These are phyloP conservation scores for Elaphurus davidianus DNA, from an alignment of 2,113 vertebrate genomes.

Conservation along the genomic window DNA sequence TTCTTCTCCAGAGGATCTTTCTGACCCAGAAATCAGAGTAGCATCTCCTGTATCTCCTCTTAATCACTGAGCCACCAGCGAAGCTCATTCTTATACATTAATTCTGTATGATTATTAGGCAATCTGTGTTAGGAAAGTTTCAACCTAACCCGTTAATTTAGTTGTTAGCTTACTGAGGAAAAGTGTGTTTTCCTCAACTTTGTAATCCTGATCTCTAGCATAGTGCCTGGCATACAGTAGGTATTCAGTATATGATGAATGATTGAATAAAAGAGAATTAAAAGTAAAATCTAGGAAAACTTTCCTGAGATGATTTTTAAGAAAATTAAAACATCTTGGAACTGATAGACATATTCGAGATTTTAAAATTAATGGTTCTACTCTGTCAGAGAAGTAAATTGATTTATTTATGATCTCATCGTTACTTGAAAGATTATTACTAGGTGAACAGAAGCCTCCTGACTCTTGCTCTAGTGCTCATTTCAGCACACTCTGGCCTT, in stretches of 20 bases:
- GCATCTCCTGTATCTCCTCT: neutral
- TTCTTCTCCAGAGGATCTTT: neutral
- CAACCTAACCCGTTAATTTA: neutral
- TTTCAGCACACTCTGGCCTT: neutral
- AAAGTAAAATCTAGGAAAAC: neutral
- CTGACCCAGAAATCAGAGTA: neutral
- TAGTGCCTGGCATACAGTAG: neutral
- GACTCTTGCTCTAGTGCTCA: neutral
- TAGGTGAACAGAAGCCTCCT: neutral
- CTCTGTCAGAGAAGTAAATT: neutral
- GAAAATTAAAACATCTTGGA: conserved; percentile 4
- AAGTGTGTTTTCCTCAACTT: neutral
- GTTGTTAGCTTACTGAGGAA: neutral
- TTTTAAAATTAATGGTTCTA: neutral
- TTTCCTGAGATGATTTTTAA: neutral
- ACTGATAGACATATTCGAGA: neutral
- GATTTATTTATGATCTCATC: neutral
- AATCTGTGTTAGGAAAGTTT: neutral
- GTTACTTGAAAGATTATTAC: neutral
- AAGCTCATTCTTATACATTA: neutral
- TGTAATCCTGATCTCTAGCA: neutral
- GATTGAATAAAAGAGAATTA: neutral
- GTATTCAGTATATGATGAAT: neutral
- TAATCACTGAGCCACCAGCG: neutral
- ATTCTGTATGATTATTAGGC: neutral